Percentiles rank a stretch among this genome's conserved stretches.
Evolutionary conservation across 2,113 vertebrate genomes (phyloP).

Genomic region (Pygoscelis antarcticus): DNA sequence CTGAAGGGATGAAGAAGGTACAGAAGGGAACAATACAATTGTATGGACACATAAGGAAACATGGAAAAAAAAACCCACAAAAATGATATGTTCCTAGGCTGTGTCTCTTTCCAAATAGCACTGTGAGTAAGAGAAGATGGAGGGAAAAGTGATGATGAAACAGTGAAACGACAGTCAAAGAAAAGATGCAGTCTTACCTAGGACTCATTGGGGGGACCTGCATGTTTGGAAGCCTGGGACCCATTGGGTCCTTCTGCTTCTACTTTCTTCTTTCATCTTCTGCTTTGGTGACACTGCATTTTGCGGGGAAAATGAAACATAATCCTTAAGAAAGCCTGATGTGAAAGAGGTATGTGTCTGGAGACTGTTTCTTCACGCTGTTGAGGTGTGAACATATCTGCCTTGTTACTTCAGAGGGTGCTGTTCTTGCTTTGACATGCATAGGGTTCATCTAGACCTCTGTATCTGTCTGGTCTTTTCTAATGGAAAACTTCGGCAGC

Average conservation of each 20-base stretch:
- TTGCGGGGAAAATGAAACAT: background rate
- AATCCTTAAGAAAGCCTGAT: background rate
- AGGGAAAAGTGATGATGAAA: background rate
- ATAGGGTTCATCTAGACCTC: background rate
- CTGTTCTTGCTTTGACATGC: background rate
- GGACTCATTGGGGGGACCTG: background rate
- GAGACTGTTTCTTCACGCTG: background rate
- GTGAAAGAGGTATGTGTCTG: background rate
- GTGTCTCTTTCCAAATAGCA: background rate
- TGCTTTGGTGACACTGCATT: background rate
- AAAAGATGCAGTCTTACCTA: background rate
- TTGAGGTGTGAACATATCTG: background rate
- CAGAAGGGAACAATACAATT: background rate
- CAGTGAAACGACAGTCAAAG: background rate
- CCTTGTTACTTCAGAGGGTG: background rate
- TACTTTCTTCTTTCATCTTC: background rate
- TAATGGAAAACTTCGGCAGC: background rate
- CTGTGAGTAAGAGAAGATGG: background rate
- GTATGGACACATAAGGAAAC: background rate
- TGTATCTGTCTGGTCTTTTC: background rate
- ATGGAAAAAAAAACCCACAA: fast-evolving
- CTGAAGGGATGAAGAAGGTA: background rate
- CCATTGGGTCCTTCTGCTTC: background rate
- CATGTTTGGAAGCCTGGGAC: background rate
- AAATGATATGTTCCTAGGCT: background rate